Base-by-base conservation (phyloP, 2,797 vertebrate species). In the Coranthus polyacanthus region DNA sequence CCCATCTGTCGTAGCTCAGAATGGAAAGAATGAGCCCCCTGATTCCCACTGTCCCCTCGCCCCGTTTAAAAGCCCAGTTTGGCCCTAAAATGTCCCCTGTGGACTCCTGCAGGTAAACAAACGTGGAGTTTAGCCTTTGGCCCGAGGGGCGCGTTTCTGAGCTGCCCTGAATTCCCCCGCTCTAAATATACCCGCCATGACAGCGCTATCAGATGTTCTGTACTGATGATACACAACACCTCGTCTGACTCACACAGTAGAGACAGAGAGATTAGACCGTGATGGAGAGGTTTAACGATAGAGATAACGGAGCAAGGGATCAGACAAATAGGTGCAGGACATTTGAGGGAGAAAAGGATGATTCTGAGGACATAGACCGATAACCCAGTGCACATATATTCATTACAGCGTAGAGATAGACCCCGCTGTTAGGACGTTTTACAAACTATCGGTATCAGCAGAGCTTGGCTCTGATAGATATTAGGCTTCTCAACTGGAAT, bases 181-280 rank as follows among this genome's bases (percentile, higher is more conserved):
- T 90, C 92, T 93, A 94, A 94, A 94, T 92, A 92, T 92, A 94
- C 18, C 84, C 51, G 52, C 51, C 18, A 32, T 81, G 85, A 86
- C 81, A 79, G 68, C 74, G 71, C 53, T 3, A 71, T 78, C 83
- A 88, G 75, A 92, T 88, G 62, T 70, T 67, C 60, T 47, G 52
- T 52, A 70, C 71, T 34, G 66, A 82, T 75, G 85, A 88, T 76
- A 90, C 84, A 51, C 75, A 78, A 81, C 82, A 75, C 79, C 36
- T 29, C 43, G 37, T 10, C 56, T 45, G 55, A 59, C 73, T 81
- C 70, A 69, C 65, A 24, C 68, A 15, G 50, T 53, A 53, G 53
- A 41, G 38, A 20, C 34, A 0, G 24, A 42, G 29, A 42, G 58
- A 45, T 64, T 3, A 66, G 37, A 12, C 15, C 3, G 34, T 18